Percentiles rank a stretch among this genome's conserved stretches.
Evolutionary conservation across 2,888 invertebrate genomes (phyloP).

Genomic region (Leptopilina drosophilae): DNA sequence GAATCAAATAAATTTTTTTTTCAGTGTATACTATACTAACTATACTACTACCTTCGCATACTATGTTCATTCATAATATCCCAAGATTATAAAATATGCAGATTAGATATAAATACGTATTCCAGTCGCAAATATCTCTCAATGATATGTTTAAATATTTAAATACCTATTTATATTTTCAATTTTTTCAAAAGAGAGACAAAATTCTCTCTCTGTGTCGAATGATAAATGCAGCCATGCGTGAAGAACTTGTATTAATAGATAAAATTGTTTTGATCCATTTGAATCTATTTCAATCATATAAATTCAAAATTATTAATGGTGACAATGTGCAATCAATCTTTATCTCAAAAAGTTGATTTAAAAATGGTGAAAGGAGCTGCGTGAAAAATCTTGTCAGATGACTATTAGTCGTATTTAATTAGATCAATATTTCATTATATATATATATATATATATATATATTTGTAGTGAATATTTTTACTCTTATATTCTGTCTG

Average conservation of each 20-base stretch:
- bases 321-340: background rate
- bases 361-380: background rate
- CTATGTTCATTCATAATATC: slow-evolving; percentile 10
- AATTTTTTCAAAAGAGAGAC: background rate
- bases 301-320: background rate
- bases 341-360: background rate
- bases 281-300: background rate
- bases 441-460: background rate
- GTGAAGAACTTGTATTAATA: background rate
- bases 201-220: background rate
- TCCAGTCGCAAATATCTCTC: no score
- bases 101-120: background rate
- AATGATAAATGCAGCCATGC: background rate
- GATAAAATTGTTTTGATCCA: background rate
- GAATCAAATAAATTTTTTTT: no score
- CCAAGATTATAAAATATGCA: slow-evolving; percentile 10
- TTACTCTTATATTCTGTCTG: no score
- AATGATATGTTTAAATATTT: no score
- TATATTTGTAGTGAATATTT: no score
- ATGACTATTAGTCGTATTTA: slow-evolving; percentile 9
- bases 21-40: no score
- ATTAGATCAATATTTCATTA: slow-evolving; percentile 22
- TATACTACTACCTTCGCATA: no score
- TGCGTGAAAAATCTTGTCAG: slow-evolving; percentile 13
- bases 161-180: no score